Evolutionary conservation across 2,113 vertebrate species (phyloP).

Genomic region (Motacilla tschutschensis): DNA sequence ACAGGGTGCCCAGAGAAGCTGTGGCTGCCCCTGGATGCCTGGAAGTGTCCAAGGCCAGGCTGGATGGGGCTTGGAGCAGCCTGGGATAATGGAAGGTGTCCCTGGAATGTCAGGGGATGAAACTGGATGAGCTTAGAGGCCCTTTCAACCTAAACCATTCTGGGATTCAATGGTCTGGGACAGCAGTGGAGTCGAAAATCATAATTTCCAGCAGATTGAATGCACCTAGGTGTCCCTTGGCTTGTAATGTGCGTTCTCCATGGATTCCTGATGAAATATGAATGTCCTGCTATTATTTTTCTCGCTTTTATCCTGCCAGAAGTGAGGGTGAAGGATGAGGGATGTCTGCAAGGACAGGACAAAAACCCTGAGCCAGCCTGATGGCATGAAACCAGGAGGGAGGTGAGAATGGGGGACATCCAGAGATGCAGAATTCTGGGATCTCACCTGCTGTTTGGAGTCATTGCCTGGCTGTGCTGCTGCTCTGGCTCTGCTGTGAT

Average conservation of each 20-base stretch:
- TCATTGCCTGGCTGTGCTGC: background rate
- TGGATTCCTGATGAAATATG: background rate
- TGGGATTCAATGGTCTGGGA: background rate
- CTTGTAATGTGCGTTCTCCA: accelerated
- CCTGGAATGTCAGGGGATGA: background rate
- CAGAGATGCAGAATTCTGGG: background rate
- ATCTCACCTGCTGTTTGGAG: background rate
- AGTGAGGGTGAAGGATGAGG: background rate
- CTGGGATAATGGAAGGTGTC: background rate
- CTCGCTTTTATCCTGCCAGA: background rate
- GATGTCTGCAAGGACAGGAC: background rate
- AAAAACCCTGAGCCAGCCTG: background rate
- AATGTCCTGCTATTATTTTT: background rate
- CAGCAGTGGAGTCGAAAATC: background rate
- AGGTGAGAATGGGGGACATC: background rate
- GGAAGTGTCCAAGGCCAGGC: accelerated
- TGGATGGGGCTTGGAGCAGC: background rate
- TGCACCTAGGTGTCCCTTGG: background rate
- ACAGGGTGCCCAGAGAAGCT: background rate
- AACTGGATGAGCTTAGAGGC: accelerated
- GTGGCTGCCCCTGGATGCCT: background rate
- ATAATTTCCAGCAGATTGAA: background rate
- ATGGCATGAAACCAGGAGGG: background rate
- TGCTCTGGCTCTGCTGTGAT: background rate
- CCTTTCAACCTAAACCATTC: background rate